Percentiles rank a stretch among this genome's conserved stretches.
Evolutionary conservation across 92 coral and sea anemone species (phyloP).

Genomic region (Phenganax stokvisi): DNA sequence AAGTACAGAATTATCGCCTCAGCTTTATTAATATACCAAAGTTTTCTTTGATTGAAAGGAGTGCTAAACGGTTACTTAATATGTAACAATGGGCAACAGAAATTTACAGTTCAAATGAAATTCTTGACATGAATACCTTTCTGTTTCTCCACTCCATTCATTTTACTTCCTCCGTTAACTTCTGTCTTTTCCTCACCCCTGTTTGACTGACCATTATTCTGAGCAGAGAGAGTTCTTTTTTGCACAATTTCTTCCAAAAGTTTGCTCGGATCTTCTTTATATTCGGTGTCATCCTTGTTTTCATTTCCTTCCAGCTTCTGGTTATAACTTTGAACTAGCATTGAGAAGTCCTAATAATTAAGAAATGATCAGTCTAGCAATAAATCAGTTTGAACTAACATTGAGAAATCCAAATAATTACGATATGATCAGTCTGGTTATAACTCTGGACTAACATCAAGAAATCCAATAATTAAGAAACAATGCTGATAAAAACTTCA

Average conservation of each 20-base stretch:
- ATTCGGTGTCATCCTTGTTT: constrained; percentile 26
- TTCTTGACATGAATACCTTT: constrained; percentile 9
- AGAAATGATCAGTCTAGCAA: too few relatives aligned
- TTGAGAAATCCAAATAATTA: neutral
- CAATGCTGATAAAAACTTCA: too few relatives aligned
- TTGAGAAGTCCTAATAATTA: constrained; percentile 49
- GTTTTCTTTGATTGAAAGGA: neutral
- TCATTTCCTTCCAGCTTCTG: constrained; percentile 52
- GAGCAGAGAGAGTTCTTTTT: constrained; percentile 30
- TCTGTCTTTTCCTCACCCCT: neutral
- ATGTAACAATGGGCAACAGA: neutral
- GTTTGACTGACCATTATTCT: neutral
- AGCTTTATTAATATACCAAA: too few relatives aligned
- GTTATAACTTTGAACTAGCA: constrained; percentile 47
- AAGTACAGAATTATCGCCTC: too few relatives aligned
- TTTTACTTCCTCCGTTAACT: neutral
- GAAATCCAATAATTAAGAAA: too few relatives aligned
- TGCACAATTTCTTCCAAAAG: constrained; percentile 18
- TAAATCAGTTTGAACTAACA: too few relatives aligned
- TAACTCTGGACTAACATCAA: too few relatives aligned
- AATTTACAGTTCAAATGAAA: neutral
- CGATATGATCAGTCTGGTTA: too few relatives aligned
- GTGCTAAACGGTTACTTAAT: neutral
- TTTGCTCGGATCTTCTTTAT: neutral
- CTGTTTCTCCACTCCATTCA: constrained; percentile 15